Percentiles rank a stretch among this genome's conserved stretches.
Conservation (phyloP, 2,888 invertebrate genomes). For the Formica aserva region DNA sequence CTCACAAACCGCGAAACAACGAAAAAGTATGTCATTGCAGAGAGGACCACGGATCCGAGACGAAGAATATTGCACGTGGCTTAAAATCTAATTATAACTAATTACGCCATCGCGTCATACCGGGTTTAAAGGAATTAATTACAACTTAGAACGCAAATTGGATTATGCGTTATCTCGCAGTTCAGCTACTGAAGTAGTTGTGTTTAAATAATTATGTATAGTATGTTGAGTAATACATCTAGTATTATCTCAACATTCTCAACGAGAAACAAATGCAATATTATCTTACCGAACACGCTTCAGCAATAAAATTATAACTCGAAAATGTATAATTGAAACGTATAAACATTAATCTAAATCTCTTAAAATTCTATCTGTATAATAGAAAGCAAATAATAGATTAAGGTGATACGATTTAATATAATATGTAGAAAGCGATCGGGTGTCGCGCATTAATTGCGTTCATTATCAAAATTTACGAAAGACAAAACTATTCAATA, state of each 20-base stretch:
- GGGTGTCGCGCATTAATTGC: neutral
- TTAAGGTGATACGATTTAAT: neutral
- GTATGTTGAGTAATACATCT: constrained; percentile 10
- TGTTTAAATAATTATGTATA: constrained; percentile 36
- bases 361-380: neutral
- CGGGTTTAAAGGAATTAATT: constrained; percentile 50
- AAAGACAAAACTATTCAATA: neutral
- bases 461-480: neutral
- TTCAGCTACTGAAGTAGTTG: constrained; percentile 33
- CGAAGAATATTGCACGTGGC: constrained; percentile 10
- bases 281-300: neutral
- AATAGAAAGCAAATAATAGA: neutral
- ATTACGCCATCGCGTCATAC: constrained; percentile 22
- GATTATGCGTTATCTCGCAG: constrained; percentile 31
- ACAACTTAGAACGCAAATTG: constrained; percentile 37
- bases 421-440: neutral
- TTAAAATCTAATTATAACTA: constrained; percentile 50
- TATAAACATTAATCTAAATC: neutral
- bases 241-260: neutral
- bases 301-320: neutral
- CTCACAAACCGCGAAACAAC: neutral
- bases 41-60: neutral
- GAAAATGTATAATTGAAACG: neutral
- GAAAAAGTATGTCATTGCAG: constrained; percentile 27
- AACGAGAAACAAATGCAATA: constrained; percentile 18